These are phyloP conservation scores for Mastomys natalensis DNA, from an alignment of 2,113 vertebrate species.

Conservation along the genomic window DNA sequence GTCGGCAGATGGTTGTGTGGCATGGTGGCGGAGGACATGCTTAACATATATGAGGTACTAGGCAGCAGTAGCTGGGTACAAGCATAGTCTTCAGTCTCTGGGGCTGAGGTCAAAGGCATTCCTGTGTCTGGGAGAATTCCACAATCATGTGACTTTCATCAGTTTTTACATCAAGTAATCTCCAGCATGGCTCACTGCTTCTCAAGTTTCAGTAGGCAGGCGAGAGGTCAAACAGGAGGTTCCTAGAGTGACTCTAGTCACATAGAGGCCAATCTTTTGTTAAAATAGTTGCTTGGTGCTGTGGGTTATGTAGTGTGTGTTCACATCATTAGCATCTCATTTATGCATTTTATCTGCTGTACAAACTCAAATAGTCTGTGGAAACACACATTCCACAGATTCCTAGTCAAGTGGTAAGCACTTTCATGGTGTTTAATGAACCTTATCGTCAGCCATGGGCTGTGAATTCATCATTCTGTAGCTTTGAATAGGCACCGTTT, in stretches of 20 bases:
- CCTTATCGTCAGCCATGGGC: background rate
- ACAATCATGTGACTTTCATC: background rate
- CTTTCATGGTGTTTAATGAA: background rate
- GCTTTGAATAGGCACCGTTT: background rate
- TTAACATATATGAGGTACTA: background rate
- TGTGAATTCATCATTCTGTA: background rate
- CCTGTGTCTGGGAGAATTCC: background rate
- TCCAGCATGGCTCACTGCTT: background rate
- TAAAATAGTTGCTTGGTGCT: background rate
- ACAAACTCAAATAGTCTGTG: constrained; percentile 13
- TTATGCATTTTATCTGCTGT: background rate
- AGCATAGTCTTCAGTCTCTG: background rate
- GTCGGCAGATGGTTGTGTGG: no score
- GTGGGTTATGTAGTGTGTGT: background rate
- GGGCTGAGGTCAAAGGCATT: background rate
- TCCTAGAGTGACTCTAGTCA: background rate
- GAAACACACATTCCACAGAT: constrained; percentile 33
- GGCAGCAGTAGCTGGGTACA: background rate
- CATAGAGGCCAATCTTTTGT: background rate
- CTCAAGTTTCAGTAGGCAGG: background rate
- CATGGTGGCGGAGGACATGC: background rate
- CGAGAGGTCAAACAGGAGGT: background rate
- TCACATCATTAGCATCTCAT: background rate
- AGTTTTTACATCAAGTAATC: background rate
- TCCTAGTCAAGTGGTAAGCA: background rate